Base-by-base conservation (phyloP, 2,113 vertebrate species). In the Ammodytes marinus region DNA sequence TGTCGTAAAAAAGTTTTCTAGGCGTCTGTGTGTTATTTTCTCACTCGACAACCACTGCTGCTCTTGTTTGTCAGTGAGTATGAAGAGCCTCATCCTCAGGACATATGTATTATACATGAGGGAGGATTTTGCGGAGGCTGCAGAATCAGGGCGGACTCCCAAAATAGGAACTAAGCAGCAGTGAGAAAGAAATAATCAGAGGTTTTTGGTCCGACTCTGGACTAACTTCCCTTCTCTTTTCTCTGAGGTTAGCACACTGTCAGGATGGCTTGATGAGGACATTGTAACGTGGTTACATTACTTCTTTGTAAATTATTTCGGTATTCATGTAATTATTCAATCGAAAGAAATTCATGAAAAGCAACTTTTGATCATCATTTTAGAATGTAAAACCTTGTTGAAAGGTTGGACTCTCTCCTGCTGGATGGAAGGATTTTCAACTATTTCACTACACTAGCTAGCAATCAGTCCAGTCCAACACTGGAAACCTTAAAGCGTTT, bases 21-120 rank as follows among this genome's bases (percentile, higher is more conserved):
- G 70, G 59, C n/a, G 40, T 17, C 65, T 59, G 68, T 69, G 52
- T 68, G 27, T 27, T 27, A 27, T 74, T n/a, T 77, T 80, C 74
- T 78, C 73, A 61, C 69, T 70, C 0, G 6, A 58, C 79, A 63
- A 58, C 79, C 83, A 49, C 70, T 43, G 80, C 71, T 61, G 78
- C 73, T 82, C 77, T 60, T 81, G 83, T 85, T 74, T 88, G 69
- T 86, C 71, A 83, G 74, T 49, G 76, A 83, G 63, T 73, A 35
- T 72, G 74, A 76, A 69, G 71, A 68, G 79, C 57, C 79, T 74
- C 84, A 69, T 85, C 89, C 89, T 65, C 80, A 45, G 89, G 87
- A 89, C 86, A 86, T 63, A 82, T 87, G 85, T 84, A 82, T 91
- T 75, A 89, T 78, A 86, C 87, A 89, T 84, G 87, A 88, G 87